Base-by-base conservation (phyloP, 23 tunicate species). In the Oikopleura vanhoeffeni region DNA sequence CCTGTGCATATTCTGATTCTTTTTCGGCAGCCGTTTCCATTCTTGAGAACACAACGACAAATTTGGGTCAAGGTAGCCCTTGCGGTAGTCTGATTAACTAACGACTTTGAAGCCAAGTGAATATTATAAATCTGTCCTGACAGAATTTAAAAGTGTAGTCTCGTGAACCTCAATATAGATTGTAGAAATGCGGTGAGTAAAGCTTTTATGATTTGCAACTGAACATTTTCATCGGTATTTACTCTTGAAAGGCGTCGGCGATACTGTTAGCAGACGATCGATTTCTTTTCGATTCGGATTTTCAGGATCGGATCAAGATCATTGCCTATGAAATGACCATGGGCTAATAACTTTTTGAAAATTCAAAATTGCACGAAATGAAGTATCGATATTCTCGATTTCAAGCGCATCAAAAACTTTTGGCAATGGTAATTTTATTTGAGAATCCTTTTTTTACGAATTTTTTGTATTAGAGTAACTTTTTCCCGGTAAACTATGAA, bases 21-120 rank as follows among this genome's bases (percentile, higher is more conserved):
- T 49, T 18, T 18, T 89, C 94, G 41, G 95, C 95, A 83, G 90
- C 94, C 0, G 94, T 88, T 85, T 93, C 98, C 98, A 93, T 93
- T 90, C 98, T 88, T 76, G 98, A 85, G 83, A 93, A 93, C 24
- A 93, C 88, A 0, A 93, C 94, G 57, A 88, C 89, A 85, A 91
- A 93, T 93, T 83, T 93, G 98, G n/a, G 97, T 93, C 40, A 93
- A 67, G 8, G 98, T 93, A 27, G 98, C 94, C 40, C 85, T 86
- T 4, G 98, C 98, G 13, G 98, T 93, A 1, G 98, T 93, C 94
- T 93, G 97, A 71, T 90, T 92, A 8, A 92, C 89, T 1, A 67
- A 0, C 41, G 87, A 89, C 41, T 87, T 85, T 0, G 97, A 92
- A 39, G 97, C 97, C 35, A 92, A 86, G 60, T 90, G 86, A 41